phyloP scores from a whole-genome alignment of 2,113 vertebrate genomes.

The Spea bombifrons region DNA sequence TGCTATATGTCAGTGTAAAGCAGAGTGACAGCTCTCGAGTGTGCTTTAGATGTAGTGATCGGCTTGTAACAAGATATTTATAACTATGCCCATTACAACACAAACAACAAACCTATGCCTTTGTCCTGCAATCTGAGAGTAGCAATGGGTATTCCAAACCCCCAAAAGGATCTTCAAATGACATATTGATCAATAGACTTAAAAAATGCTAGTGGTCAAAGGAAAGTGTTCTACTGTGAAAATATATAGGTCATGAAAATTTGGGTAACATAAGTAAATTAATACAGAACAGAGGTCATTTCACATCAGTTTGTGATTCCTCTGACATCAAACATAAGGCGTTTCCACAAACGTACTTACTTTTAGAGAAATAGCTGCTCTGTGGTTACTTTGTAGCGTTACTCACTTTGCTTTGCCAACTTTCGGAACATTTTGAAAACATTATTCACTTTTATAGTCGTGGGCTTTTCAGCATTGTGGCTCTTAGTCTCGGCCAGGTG shows the following conservation, averaged over 20 bases:
- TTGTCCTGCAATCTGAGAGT: slow-evolving; percentile 73
- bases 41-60: slow-evolving; percentile 64
- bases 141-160: slow-evolving; percentile 63
- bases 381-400: background rate
- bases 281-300: slow-evolving; percentile 51
- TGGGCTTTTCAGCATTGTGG: too few species aligned
- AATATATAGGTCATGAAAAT: slow-evolving; percentile 55
- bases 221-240: slow-evolving; percentile 61
- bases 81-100: slow-evolving; percentile 72
- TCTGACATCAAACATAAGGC: slow-evolving; percentile 34
- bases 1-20: slow-evolving; percentile 53
- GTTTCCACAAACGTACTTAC: slow-evolving; percentile 49
- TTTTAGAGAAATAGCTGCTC: slow-evolving; percentile 50
- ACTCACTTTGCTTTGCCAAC: too few species aligned
- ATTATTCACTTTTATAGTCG: too few species aligned
- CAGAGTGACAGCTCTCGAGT: slow-evolving; percentile 60
- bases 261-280: slow-evolving; percentile 54
- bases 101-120: slow-evolving; percentile 84
- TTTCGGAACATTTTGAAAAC: too few species aligned
- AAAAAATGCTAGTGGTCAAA: slow-evolving; percentile 65
- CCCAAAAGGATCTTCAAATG: slow-evolving; percentile 72
- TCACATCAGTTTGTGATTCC: slow-evolving; percentile 51
- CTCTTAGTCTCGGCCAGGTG: too few species aligned
- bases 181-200: slow-evolving; percentile 80
- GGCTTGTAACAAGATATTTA: slow-evolving; percentile 67